These are phyloP conservation scores for Temnothorax nylanderi DNA, from an alignment of 1,140 invertebrate genomes.

Conservation along the genomic window DNA sequence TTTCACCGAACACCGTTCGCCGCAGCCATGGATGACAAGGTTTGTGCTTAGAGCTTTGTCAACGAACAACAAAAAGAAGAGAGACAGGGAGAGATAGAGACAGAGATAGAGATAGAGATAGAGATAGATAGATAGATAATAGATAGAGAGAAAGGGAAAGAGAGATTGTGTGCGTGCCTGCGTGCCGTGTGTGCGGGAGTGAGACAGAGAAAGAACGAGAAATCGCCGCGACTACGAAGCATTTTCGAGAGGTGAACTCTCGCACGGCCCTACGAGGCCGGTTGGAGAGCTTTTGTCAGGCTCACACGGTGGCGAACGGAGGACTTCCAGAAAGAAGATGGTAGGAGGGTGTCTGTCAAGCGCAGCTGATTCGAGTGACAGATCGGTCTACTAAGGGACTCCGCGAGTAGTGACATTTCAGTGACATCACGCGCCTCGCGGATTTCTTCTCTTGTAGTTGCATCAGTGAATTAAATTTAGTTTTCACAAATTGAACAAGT, in stretches of 20 bases:
- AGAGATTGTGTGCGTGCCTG: not conserved
- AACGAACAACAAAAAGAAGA: constrained; percentile 26
- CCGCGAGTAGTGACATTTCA: constrained; percentile 18
- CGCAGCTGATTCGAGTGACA: constrained; percentile 52
- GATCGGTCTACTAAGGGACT: not conserved
- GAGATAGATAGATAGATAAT: too few species aligned
- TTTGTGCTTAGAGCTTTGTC: constrained; percentile 77
- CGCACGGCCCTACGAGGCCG: not conserved
- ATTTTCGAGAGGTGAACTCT: not conserved
- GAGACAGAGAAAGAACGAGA: not conserved
- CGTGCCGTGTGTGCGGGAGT: not conserved
- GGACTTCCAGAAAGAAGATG: not conserved
- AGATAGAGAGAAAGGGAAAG: not conserved
- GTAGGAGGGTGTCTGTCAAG: not conserved
- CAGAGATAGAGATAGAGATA: too few species aligned
- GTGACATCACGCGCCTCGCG: not conserved
- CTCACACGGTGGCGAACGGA: not conserved
- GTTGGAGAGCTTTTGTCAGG: constrained; percentile 13
- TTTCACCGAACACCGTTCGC: constrained; percentile 82
- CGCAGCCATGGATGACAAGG: constrained; percentile 85
- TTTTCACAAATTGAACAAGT: constrained; percentile 37
- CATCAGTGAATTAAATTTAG: not conserved
- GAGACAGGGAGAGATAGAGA: not conserved
- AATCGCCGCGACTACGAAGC: not conserved
- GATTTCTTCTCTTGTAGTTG: constrained; percentile 6